Conservation (phyloP, 2,797 vertebrate genomes). For the Dermochelys coriacea region DNA sequence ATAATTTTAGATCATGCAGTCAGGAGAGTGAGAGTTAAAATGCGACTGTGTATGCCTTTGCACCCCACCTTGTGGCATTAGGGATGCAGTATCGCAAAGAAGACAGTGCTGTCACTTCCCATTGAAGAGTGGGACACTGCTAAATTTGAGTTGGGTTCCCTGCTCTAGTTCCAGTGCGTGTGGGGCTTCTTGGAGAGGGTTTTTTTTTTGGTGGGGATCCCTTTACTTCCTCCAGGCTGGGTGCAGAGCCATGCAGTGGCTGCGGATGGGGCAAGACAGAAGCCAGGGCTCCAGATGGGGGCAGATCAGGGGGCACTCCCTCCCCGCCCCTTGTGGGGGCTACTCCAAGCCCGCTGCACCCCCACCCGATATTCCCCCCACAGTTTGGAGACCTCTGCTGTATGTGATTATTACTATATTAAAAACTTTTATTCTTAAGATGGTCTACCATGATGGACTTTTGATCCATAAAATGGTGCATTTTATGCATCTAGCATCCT, state of each 20-base stretch:
- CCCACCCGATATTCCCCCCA: too few relatives aligned
- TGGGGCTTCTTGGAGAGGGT: background rate
- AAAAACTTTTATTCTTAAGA: background rate
- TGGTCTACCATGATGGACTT: background rate
- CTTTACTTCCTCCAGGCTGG: too few relatives aligned
- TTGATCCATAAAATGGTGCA: background rate
- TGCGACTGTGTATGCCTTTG: background rate
- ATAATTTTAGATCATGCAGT: background rate
- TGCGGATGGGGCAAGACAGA: too few relatives aligned
- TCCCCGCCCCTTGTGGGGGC: too few relatives aligned
- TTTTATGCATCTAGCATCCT: background rate
- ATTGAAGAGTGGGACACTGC: background rate
- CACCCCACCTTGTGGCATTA: background rate
- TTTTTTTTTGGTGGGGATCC: background rate
- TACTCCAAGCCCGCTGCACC: too few relatives aligned
- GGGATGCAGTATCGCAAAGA: background rate
- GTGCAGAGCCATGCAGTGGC: too few relatives aligned
- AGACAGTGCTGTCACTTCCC: background rate
- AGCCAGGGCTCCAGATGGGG: too few relatives aligned
- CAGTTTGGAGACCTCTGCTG: too few relatives aligned
- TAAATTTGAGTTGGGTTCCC: background rate
- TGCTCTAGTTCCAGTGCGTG: background rate
- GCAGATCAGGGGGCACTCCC: too few relatives aligned
- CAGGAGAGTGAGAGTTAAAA: background rate
- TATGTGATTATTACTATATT: background rate